Evolutionary conservation across 2,113 vertebrate genomes (phyloP), one percentile per base, ranked within the genome.

Genomic region (Aleadryas rufinucha): DNA sequence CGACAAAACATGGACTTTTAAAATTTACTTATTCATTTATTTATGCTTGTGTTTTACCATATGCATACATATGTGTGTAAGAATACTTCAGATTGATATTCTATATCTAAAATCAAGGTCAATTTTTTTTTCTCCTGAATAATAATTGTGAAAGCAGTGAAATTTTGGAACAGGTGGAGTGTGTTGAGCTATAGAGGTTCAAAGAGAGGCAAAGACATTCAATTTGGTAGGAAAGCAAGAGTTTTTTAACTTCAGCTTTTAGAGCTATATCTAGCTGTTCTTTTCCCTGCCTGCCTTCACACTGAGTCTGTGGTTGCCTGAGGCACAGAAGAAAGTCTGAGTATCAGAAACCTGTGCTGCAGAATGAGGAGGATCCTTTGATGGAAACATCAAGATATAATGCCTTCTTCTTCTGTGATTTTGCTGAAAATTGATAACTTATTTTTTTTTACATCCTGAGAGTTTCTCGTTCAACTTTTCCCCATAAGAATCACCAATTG

Each of bases 1-100:
- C 7, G 18, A 41, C 4, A 4, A 53, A 69, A 42, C 5, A 11
- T 6, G 23, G 27, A 49, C 65, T 49, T n/a, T 28, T 1, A 66
- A 16, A 39, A 50, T 31, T 42, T 75, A 26, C 52, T 35, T 24
- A n/a, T 24, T 24, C 24, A 14, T 7, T 53, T 33, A 53, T 66
- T 82, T 65, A 47, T 45, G 21, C 26, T 41, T 41, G 4, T n/a
- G 12, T 64, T 72, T 44, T 42, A 33, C 7, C 7, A 19, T 17
- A 26, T 4, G 1, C 4, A 33, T 28, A 31, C 2, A 10, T 30
- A 33, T 4, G 5, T 37, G 15, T 35, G 2, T 33, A 42, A 2
- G 23, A 76, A 54, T 66, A 37, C 19, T 50, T 27, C 52, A 21
- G 37, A 45, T 13, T 9, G 4, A 10, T 56, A 37, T 39, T 78